Evolutionary conservation across 2,113 vertebrate species (phyloP).

Genomic region (Gasterosteus aculeatus): DNA sequence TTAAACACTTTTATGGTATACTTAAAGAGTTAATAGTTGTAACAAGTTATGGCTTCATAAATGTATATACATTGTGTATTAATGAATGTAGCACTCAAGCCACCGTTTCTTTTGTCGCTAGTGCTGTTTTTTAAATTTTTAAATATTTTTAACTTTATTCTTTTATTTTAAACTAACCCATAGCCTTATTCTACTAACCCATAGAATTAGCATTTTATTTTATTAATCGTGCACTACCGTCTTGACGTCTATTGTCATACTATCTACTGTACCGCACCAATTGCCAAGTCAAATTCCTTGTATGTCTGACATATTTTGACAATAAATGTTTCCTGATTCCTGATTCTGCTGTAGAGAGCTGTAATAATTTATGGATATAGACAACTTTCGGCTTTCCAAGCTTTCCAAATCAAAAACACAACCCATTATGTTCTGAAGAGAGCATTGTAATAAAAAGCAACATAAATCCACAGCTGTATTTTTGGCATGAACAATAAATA

Average conservation of each 20-base stretch:
- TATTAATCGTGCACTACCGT: no score
- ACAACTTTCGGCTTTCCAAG: not conserved
- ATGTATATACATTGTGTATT: not conserved
- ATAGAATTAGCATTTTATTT: no score
- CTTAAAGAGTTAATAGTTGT: not conserved
- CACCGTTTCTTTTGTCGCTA: not conserved
- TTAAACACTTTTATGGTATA: not conserved
- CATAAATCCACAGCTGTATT: not conserved
- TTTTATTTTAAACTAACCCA: no score
- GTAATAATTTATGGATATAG: not conserved
- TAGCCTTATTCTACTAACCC: no score
- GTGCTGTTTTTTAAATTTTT: no score
- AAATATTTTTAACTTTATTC: no score
- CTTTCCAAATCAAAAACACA: not conserved
- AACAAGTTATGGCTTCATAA: not conserved
- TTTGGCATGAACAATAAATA: not conserved
- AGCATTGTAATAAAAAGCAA: not conserved
- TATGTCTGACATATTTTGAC: no score
- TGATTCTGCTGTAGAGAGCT: not conserved
- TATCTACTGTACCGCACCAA: no score
- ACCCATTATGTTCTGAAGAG: not conserved
- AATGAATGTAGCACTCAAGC: not conserved
- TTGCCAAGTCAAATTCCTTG: no score
- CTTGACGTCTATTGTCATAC: no score
- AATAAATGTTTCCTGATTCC: no score